A percentile compares a stretch with the other conserved stretches of the same genome.
Evolutionary conservation across 2,797 vertebrate species (phyloP).

Genomic region (Onychomys leucogaster): DNA sequence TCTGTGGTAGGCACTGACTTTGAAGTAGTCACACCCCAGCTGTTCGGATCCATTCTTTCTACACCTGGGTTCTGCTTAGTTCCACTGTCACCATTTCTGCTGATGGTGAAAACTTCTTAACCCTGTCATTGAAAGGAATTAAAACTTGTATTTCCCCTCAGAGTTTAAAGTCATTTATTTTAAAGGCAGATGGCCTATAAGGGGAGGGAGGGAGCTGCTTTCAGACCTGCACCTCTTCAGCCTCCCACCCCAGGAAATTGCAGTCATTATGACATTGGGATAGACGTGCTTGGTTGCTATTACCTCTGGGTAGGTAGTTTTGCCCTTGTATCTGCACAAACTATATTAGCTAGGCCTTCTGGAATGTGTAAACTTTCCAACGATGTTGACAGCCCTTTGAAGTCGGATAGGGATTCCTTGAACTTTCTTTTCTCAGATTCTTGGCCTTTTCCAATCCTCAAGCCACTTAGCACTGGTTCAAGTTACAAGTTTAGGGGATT

Average conservation of each 20-base stretch:
- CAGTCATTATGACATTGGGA: neutral
- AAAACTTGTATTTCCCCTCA: slow-evolving; percentile 48
- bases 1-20: neutral
- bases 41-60: neutral
- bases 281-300: neutral
- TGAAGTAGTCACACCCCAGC: neutral
- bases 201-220: neutral
- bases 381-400: neutral
- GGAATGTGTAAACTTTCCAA: neutral
- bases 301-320: neutral
- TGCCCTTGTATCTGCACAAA: neutral
- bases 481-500: neutral
- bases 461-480: neutral
- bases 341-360: neutral
- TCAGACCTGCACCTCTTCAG: neutral
- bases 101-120: slow-evolving; percentile 5
- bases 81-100: neutral
- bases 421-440: neutral
- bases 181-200: neutral
- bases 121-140: slow-evolving; percentile 25
- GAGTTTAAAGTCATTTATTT: slow-evolving; percentile 54
- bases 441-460: neutral
- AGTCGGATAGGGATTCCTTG: neutral
- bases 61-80: neutral
- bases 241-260: neutral